These are phyloP conservation scores for Sthenelais limicola DNA, from an alignment of 2,888 invertebrate genomes.

Conservation along the genomic window DNA sequence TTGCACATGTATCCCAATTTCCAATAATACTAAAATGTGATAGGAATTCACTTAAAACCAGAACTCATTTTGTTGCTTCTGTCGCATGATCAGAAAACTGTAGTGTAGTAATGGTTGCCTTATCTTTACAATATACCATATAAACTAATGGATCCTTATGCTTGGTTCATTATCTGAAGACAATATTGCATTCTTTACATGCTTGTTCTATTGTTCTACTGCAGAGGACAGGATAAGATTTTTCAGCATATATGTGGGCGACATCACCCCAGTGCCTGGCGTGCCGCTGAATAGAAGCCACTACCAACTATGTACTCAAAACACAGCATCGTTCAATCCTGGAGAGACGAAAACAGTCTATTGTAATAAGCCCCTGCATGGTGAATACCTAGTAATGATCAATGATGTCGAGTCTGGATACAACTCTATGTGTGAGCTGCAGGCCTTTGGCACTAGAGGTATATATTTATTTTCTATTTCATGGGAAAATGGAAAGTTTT, in stretches of 20 bases:
- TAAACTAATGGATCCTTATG: too few species aligned
- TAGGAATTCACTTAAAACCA: too few species aligned
- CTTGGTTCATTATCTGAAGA: too few species aligned
- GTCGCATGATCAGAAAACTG: too few species aligned
- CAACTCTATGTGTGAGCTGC: slow-evolving; percentile 24
- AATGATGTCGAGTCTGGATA: background rate
- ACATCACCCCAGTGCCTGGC: background rate
- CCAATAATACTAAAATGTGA: too few species aligned
- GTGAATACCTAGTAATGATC: slow-evolving; percentile 19
- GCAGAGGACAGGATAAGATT: background rate
- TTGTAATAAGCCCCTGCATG: slow-evolving; percentile 8
- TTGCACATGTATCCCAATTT: too few species aligned
- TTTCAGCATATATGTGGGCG: slow-evolving; percentile 19
- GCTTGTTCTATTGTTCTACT: background rate
- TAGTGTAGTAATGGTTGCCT: too few species aligned
- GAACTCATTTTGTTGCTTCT: too few species aligned
- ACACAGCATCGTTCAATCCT: slow-evolving; percentile 6
- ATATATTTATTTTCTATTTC: too few species aligned
- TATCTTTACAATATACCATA: too few species aligned
- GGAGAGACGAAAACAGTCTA: slow-evolving; percentile 7
- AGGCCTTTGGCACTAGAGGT: slow-evolving; percentile 29
- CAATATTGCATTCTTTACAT: too few species aligned
- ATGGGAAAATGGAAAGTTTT: too few species aligned
- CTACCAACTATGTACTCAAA: background rate
- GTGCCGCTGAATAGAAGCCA: slow-evolving; percentile 5